Evolutionary conservation across 2,888 invertebrate species (phyloP).

Genomic region (Apodemia duryi): DNA sequence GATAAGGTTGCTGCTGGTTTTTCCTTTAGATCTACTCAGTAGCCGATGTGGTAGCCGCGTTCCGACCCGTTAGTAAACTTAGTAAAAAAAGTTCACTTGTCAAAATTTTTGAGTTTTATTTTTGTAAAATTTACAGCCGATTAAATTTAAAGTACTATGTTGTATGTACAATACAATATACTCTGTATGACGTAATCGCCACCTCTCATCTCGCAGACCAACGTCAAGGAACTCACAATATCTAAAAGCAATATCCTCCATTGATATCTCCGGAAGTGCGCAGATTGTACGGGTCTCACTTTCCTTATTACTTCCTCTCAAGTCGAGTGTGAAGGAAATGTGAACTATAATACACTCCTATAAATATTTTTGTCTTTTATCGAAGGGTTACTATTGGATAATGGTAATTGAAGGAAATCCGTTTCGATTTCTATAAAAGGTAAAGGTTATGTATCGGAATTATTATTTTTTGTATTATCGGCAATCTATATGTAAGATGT

Average conservation of each 20-base stretch:
- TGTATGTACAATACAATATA: too few relatives aligned
- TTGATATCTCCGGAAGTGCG: conserved; percentile 8
- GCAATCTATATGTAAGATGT: background rate
- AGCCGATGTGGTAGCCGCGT: too few relatives aligned
- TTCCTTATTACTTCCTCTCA: conserved; percentile 1
- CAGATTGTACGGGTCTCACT: conserved; percentile 10
- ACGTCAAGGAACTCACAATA: background rate
- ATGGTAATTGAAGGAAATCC: background rate
- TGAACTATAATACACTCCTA: background rate
- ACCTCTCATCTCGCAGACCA: background rate
- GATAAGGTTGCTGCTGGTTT: too few relatives aligned
- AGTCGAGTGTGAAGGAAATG: conserved; percentile 1
- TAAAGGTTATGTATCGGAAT: background rate
- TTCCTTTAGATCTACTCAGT: too few relatives aligned
- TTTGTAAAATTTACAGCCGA: too few relatives aligned
- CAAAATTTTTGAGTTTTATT: too few relatives aligned
- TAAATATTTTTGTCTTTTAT: conserved; percentile 1
- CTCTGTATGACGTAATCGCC: background rate
- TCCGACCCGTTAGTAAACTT: too few relatives aligned
- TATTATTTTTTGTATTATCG: background rate
- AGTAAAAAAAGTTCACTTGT: too few relatives aligned
- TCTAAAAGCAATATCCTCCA: conserved; percentile 12
- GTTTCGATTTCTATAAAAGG: background rate
- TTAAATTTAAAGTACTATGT: too few relatives aligned
- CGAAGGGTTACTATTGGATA: background rate